A percentile compares a stretch with the other conserved stretches of the same genome.
phyloP scores from a whole-genome alignment of 2,888 invertebrate species.

The Scaeva pyrastri region DNA sequence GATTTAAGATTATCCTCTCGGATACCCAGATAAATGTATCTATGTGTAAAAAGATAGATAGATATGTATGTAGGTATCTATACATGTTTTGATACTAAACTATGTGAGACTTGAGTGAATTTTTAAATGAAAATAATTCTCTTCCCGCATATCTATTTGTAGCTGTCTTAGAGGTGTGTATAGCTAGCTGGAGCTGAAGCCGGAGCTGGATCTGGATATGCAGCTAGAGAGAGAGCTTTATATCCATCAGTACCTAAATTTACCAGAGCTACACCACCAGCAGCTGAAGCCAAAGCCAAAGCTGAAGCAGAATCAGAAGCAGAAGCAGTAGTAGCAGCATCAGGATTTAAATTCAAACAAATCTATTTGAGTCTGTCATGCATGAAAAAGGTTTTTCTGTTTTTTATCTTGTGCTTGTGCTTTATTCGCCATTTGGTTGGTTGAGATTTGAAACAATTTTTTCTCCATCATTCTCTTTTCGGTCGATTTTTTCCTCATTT shows the following conservation, averaged over 20 bases:
- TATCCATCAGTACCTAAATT: background rate
- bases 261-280: conserved; percentile 15
- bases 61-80: conserved; percentile 2
- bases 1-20: conserved; percentile 49
- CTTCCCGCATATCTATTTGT: conserved; percentile 47
- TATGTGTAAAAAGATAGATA: conserved; percentile 2
- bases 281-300: conserved; percentile 9
- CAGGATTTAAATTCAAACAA: conserved; percentile 76
- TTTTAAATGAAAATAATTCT: conserved; percentile 68
- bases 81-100: conserved; percentile 17
- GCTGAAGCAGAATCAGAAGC: background rate
- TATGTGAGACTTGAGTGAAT: conserved; percentile 45
- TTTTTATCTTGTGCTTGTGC: conserved; percentile 73
- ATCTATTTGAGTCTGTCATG: conserved; percentile 75
- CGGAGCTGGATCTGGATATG: too few species aligned
- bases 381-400: conserved; percentile 75
- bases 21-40: conserved; percentile 14
- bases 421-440: conserved; percentile 76
- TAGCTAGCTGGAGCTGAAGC: background rate
- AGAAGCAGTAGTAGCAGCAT: conserved; percentile 45
- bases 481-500: conserved; percentile 48
- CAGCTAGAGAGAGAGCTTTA: conserved; percentile 55
- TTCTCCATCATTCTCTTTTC: conserved; percentile 43
- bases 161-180: conserved; percentile 40
- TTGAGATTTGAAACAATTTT: conserved; percentile 69